phyloP scores from a whole-genome alignment of 1,140 invertebrate species.

The Temnothorax longispinosus region DNA sequence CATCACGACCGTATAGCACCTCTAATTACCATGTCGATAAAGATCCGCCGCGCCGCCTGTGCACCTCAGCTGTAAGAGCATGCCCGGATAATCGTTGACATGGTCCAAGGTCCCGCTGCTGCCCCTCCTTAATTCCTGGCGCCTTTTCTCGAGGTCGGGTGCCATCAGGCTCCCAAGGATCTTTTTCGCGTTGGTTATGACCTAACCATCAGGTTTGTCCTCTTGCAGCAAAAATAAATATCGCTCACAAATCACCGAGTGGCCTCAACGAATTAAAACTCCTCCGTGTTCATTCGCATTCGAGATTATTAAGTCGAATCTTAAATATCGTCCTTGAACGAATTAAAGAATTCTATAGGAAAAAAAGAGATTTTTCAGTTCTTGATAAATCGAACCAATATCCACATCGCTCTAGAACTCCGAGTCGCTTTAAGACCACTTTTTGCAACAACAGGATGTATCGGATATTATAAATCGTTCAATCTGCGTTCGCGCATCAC shows the following conservation, averaged over 20 bases:
- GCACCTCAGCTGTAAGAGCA: slow-evolving; percentile 73
- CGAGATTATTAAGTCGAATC: too few relatives aligned
- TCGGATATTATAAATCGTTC: too few relatives aligned
- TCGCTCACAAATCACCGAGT: neutral
- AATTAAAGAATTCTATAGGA: too few relatives aligned
- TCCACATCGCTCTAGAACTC: too few relatives aligned
- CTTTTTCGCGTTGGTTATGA: neutral
- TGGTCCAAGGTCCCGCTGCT: slow-evolving; percentile 55
- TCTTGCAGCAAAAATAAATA: neutral
- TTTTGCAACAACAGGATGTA: too few relatives aligned
- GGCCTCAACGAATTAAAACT: neutral
- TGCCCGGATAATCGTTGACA: slow-evolving; percentile 65
- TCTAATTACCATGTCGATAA: slow-evolving; percentile 70
- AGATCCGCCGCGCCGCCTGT: slow-evolving; percentile 65
- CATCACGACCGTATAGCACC: neutral
- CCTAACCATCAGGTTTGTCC: neutral
- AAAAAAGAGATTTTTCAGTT: too few relatives aligned
- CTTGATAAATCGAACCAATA: too few relatives aligned
- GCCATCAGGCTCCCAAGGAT: slow-evolving; percentile 75
- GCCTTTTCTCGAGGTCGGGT: slow-evolving; percentile 80
- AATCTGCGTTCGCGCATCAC: neutral
- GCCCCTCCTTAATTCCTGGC: slow-evolving; percentile 70
- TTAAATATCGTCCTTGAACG: too few relatives aligned
- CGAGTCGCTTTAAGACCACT: too few relatives aligned
- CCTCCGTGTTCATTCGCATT: neutral